Conservation (phyloP, 2,888 invertebrate genomes). For the Meteorus colon region DNA sequence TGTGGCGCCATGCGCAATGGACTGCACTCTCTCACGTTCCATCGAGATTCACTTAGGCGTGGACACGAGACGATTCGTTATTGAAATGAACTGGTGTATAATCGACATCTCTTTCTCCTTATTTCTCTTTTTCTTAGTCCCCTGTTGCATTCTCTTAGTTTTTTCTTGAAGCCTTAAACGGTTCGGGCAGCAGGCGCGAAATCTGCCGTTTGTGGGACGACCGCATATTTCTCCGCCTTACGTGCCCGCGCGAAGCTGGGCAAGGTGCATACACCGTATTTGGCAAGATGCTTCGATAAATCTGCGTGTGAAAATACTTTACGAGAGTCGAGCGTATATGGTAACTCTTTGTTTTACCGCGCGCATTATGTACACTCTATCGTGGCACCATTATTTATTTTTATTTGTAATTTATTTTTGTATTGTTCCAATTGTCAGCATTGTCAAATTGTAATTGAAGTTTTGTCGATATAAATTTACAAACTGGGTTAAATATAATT, state of each 20-base stretch:
- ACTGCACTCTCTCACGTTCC: slow-evolving; percentile 25
- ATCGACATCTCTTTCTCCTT: slow-evolving; percentile 52
- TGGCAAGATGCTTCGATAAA: slow-evolving; percentile 63
- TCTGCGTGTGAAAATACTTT: slow-evolving; percentile 51
- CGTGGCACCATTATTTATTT: slow-evolving; percentile 12
- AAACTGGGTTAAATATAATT: no score
- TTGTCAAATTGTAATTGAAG: background rate
- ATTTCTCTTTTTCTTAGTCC: background rate
- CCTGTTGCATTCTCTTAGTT: slow-evolving; percentile 15
- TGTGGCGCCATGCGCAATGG: slow-evolving; percentile 9
- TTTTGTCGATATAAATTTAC: background rate
- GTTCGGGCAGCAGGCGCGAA: slow-evolving; percentile 59
- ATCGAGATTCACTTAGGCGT: slow-evolving; percentile 56
- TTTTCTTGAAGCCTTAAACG: slow-evolving; percentile 60
- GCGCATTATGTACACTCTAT: background rate
- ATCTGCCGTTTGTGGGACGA: slow-evolving; percentile 60
- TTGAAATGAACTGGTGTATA: slow-evolving; percentile 67
- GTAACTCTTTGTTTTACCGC: slow-evolving; percentile 16
- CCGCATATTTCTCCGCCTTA: slow-evolving; percentile 51
- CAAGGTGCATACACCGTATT: slow-evolving; percentile 64
- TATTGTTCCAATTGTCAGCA: background rate
- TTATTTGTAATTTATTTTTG: background rate
- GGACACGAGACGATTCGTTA: slow-evolving; percentile 56
- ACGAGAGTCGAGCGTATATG: slow-evolving; percentile 2
- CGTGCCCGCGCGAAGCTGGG: slow-evolving; percentile 41